These are phyloP conservation scores for Anniella stebbinsi DNA, from an alignment of 2,797 vertebrate species.

Conservation along the genomic window DNA sequence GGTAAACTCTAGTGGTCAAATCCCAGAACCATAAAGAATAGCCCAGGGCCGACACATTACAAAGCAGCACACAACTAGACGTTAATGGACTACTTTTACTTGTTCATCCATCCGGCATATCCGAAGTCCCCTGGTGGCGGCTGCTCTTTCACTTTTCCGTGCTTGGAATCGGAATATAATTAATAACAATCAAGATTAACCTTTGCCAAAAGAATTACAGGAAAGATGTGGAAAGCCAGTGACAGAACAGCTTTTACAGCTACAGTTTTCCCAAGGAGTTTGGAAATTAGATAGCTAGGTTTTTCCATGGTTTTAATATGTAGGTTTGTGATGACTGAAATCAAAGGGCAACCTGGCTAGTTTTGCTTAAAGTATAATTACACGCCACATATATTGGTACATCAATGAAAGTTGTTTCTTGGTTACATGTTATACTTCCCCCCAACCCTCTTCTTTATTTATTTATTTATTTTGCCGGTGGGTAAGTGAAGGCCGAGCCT, in stretches of 20 bases:
- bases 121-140: conserved; percentile 4
- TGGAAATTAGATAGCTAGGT: conserved; percentile 62
- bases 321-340: conserved; percentile 73
- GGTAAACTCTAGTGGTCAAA: conserved; percentile 74
- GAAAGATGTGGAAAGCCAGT: conserved; percentile 44
- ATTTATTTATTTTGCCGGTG: conserved; percentile 71
- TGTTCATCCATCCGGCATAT: conserved; percentile 63
- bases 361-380: conserved; percentile 81
- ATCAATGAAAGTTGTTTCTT: conserved; percentile 81
- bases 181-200: conserved; percentile 67
- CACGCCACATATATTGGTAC: conserved; percentile 77
- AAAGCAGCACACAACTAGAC: conserved; percentile 48
- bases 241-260: conserved; percentile 44
- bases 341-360: conserved; percentile 75
- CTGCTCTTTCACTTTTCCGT: conserved; percentile 53
- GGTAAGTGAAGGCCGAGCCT: conserved; percentile 78
- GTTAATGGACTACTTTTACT: conserved; percentile 58
- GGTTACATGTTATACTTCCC: conserved; percentile 80
- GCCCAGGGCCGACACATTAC: conserved; percentile 68
- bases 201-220: conserved; percentile 63
- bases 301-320: conserved; percentile 64
- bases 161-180: conserved; percentile 51
- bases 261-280: conserved; percentile 53
- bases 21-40: conserved; percentile 56
- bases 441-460: neutral